Conservation (phyloP, 2,888 invertebrate species). For the Pheosia gnoma region DNA sequence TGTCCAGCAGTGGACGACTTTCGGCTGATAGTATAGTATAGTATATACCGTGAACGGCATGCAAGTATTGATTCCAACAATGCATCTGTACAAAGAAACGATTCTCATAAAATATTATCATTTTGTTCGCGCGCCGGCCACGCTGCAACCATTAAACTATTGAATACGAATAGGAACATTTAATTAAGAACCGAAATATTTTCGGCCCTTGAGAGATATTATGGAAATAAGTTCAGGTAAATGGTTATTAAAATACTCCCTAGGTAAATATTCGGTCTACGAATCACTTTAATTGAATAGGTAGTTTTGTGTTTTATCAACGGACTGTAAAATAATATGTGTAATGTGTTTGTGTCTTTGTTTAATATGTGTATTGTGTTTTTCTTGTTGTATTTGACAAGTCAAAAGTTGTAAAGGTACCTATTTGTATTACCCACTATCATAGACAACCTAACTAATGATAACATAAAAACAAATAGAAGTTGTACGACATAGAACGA, state of each 20-base stretch:
- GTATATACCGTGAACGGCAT: background rate
- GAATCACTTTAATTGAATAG: background rate
- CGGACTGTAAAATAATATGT: no score
- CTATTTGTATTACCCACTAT: no score
- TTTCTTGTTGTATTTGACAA: no score
- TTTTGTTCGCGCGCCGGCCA: constrained; percentile 6
- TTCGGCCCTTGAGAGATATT: constrained; percentile 25
- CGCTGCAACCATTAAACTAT: constrained; percentile 30
- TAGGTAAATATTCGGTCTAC: constrained; percentile 12
- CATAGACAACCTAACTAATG: no score
- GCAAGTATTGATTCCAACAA: constrained; percentile 8
- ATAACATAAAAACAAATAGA: background rate
- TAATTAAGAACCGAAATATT: constrained; percentile 32
- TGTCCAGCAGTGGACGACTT: no score
- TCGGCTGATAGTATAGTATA: no score
- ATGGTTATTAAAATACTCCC: constrained; percentile 32
- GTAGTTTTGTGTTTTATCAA: no score
- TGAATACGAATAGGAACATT: constrained; percentile 44
- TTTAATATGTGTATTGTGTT: no score
- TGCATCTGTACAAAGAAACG: background rate
- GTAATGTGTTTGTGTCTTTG: no score
- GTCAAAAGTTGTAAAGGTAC: no score
- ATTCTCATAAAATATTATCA: background rate
- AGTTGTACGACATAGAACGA: no score
- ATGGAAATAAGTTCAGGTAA: constrained; percentile 26